Evolutionary conservation across 2,888 invertebrate genomes (phyloP), one percentile per base, ranked within the genome.

Genomic region (Morpho deidamia): DNA sequence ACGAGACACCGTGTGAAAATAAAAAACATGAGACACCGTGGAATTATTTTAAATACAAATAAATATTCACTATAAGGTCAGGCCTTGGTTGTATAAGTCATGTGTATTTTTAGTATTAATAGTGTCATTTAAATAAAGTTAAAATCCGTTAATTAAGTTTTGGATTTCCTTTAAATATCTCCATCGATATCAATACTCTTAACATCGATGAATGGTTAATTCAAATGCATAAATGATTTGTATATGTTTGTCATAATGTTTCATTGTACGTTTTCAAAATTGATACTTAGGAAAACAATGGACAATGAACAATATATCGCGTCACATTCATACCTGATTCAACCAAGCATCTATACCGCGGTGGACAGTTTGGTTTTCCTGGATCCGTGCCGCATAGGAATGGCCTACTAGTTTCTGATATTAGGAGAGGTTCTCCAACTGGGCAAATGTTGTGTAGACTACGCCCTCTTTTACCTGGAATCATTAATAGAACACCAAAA

Each of bases 321-420:
- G 44, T 46, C 11, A 38, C 9, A 4, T 35, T 44, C 14, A 44
- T 81, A 92, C 93, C 93, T 79, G 91, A 90, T 69, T 96, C 94
- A 8, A 96, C 95, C 55, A 94, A 88, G 72, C 96, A 96, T 69
- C 92, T 92, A 78, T 96, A 96, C 58, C 95, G 88, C 0, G 95
- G 95, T 0, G 96, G 96, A 69, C 96, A 97, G 62, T 92, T 92
- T 0, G 96, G 96, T 81, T 96, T 95, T 35, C 95, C 95, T 7
- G 94, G 92, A 40, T 94, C 94, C 14, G 92, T 92, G 10, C 96
- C 96, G 72, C 96, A 96, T 33, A 96, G 85, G 79, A 96, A 96
- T 0, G 96, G 96, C 44, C 95, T 87, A 35, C 92, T 92, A 2
- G 94, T 94, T 65, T 95, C 95, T 7, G 91, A 78, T 86, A 95